Base-by-base conservation (phyloP, 1,140 invertebrate species). In the Bombus superbus region DNA sequence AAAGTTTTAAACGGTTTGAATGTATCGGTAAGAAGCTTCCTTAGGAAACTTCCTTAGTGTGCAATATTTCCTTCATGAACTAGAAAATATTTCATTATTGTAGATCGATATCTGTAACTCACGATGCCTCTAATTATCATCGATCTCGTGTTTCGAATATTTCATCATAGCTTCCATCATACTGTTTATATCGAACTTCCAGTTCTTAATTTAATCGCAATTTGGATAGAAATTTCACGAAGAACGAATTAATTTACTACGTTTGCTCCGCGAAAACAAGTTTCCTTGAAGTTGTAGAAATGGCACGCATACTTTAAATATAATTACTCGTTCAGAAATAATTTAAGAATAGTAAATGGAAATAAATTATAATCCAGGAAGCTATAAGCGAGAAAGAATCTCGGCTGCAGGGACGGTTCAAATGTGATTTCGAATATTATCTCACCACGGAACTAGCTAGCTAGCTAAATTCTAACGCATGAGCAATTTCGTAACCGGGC, bases 381-480 rank as follows among this genome's bases (percentile, higher is more conserved):
- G n/a, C 35, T 28, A 38, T 6, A 42, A 66, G 47, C 5, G 6
- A 3, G 13, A 42, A 47, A 25, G 22, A 22, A 53, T 53, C 18
- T 22, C 0, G 47, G 6, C 18, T 22, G 47, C 47, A 66, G 22
- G 32, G 40, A 22, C 0, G n/a, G 32, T 79, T 79, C 62, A 79
- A 47, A 68, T 68, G 9, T 10, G 35, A 68, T 47, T 25, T 44
- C 62, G 74, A 83, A 71, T 69, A 72, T 84, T 44, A 78, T 59
- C 64, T 72, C 32, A 38, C 28, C 59, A n/a, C 32, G n/a, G 32
- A 75, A 57, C 5, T 42, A n/a, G 18, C 3, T 35, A 64, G 4
- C 44, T 35, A 44, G 73, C 25, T 84, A 71, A 79, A 79, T 84
- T 59, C 32, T 47, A 59, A 84, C 82, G 47, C 75, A 59, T 25